Base-by-base conservation (phyloP, 2,888 invertebrate genomes). In the Lepeophtheirus nordmannii region DNA sequence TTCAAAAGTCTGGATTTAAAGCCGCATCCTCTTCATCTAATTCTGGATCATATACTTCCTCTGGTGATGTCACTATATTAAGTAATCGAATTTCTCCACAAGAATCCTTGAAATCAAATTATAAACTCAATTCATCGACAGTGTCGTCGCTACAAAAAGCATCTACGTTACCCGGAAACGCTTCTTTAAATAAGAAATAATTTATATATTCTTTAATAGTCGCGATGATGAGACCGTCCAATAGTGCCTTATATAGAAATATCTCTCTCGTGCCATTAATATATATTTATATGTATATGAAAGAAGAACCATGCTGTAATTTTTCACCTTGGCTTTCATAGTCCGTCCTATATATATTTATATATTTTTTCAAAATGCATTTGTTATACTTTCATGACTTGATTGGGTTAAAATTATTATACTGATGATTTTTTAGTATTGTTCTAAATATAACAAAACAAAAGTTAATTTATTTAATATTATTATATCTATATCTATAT, bases 1-100 rank as follows among this genome's bases (percentile, higher is more conserved):
- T 94, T 75, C 89, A 90, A 80, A 89, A 89, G 76, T 85, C 86
- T 79, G 91, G 91, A 71, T 91, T 88, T 80, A 87, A 89, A 81
- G 85, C 90, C 22, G 58, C 60, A 30, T 22, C 60, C 14, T 14
- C 53, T 17, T 46, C 53, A 5, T 46, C 53, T 14, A 30, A 30
- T 7, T 30, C 30, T 30, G 30, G 30, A 30, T 14, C 53, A n/a
- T 17, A 46, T 17, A 46, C 14, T 17, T 46, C 53, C 53, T 14
- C 17, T n/a, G 53, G 53, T n/a, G 53, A 46, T 14, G n/a, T 46
- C 53, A n/a, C 53, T 5, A 46, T 17, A 14, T 46, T 17, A 46
- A 14, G 17, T 17, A 14, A 46, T 17, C 53, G 53, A 46, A 46
- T 46, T 46, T 46, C 53, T 17, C 53, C 53, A 46, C 53, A 46